Conservation (phyloP, 92 coral and sea anemone species). For the Hydrozoanthus gracilis region DNA sequence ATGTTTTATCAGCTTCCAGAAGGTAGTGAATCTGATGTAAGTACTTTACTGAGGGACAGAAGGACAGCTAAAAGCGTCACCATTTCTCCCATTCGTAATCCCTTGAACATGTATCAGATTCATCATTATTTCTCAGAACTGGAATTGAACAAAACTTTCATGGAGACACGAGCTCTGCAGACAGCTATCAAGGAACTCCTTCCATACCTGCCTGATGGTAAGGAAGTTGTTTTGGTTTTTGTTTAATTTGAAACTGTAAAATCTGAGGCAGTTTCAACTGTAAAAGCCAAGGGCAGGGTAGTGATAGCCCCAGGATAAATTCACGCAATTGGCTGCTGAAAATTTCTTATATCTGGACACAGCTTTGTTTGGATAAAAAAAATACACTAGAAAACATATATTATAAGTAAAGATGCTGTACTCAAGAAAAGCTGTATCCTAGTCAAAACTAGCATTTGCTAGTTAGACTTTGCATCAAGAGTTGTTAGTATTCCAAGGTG, state of each 20-base stretch:
- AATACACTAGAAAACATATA: no score
- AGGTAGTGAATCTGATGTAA: conserved; percentile 48
- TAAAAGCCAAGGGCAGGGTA: no score
- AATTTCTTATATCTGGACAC: no score
- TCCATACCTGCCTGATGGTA: conserved; percentile 96
- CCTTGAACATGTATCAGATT: conserved; percentile 80
- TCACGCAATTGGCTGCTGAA: no score
- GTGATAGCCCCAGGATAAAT: no score
- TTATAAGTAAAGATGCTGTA: no score
- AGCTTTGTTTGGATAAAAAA: no score
- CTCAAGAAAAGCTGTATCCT: no score
- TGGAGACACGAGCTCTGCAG: conserved; percentile 90
- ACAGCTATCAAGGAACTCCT: conserved; percentile 88
- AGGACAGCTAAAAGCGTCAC: conserved; percentile 65
- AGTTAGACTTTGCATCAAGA: no score
- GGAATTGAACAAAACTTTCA: conserved; percentile 88
- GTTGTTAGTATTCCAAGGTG: no score
- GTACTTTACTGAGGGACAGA: conserved; percentile 74
- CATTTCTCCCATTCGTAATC: conserved; percentile 70
- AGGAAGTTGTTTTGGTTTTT: not conserved
- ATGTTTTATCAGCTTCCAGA: conserved; percentile 75
- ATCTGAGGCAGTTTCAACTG: not conserved
- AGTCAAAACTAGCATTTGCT: no score
- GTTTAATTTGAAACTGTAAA: not conserved
- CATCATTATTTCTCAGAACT: conserved; percentile 92